Evolutionary conservation across 2,797 vertebrate genomes (phyloP).

Genomic region (Cacajao melanocephalus): DNA sequence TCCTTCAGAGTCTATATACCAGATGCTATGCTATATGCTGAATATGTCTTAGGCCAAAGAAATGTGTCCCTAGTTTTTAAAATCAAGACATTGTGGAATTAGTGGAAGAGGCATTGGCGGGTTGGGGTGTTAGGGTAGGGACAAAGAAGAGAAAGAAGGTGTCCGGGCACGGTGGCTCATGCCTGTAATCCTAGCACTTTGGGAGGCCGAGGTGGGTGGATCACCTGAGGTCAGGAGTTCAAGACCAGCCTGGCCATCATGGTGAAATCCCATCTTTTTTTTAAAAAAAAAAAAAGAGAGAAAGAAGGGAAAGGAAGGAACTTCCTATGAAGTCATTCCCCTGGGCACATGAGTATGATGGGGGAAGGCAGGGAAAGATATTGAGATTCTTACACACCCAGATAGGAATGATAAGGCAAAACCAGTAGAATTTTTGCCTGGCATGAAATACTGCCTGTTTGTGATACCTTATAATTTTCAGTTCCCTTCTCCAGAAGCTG

Average conservation of each 20-base stretch:
- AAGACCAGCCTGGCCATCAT: too few relatives aligned
- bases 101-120: background rate
- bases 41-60: background rate
- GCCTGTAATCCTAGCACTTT: too few relatives aligned
- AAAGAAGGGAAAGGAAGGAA: background rate
- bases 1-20: background rate
- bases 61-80: background rate
- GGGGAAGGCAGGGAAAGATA: background rate
- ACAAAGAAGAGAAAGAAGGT: background rate
- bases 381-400: background rate
- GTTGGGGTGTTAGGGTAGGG: background rate
- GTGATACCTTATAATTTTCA: background rate
- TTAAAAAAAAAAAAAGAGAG: background rate
- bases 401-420: background rate
- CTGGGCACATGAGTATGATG: background rate
- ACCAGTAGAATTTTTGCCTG: background rate
- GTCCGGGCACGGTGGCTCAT: too few relatives aligned
- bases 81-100: background rate
- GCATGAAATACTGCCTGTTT: background rate
- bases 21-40: background rate
- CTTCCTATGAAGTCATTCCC: background rate
- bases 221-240: too few relatives aligned
- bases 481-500: background rate
- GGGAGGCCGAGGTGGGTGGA: too few relatives aligned
- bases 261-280: too few relatives aligned